Evolutionary conservation across 2,888 invertebrate species (phyloP), one percentile per base, ranked within the genome.

Genomic region (Tribolium freemani): DNA sequence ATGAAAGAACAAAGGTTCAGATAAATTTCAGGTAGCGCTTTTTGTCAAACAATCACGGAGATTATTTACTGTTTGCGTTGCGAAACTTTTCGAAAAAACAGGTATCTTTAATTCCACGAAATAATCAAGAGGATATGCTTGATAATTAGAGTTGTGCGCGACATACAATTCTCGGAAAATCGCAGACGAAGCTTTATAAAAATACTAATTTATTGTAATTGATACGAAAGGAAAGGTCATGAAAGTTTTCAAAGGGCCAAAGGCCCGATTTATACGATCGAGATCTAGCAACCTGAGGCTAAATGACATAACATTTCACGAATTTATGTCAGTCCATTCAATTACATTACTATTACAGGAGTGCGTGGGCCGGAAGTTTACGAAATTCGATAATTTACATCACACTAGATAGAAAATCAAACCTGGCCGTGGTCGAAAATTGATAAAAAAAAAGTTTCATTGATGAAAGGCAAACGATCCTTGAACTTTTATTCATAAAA

Each of bases 121-220:
- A 63, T 63, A 48, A 63, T 63, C 63, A 61, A 61, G 48, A 50
- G 61, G 48, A 48, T 61, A 48, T 61, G 48, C 44, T 64, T 54
- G 64, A 53, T 54, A 64, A 64, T 64, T 64, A 64, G 31, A 63
- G 50, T 64, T 45, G 45, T 11, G 50, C 26, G 63, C 63, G 63
- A 63, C 63, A 51, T n/a, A 63, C 64, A 13, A 21, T 64, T 64
- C 64, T 20, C 44, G 64, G 64, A 64, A 64, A 64, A 64, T 64
- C 64, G 64, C 54, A 21, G 54, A 16, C 30, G 46, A 61, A 46
- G 61, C 13, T 31, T 50, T 50, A 61, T 61, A 58, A 58, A 58
- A 58, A 44, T 58, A 58, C 58, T 44, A 45, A 58, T 58, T 45
- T 58, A 58, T 58, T 58, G 58, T 58, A 58, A 58, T 45, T 58